Evolutionary conservation across 2,797 vertebrate species (phyloP), one percentile per base, ranked within the genome.

Genomic region (Cetoscarus ocellatus): DNA sequence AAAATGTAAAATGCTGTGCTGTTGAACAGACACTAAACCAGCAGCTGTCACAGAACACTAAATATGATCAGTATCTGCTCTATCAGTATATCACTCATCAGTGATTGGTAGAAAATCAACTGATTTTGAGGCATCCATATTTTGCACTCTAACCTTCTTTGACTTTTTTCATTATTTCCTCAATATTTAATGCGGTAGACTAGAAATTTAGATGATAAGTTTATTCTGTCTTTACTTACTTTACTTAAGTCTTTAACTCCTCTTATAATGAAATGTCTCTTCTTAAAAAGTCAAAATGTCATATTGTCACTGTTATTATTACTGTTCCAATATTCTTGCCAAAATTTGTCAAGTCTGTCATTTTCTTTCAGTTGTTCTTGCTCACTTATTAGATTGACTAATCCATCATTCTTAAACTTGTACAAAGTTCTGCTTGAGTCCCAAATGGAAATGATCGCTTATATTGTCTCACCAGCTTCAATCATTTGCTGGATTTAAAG

Each of bases 181-280:
- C 60, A 4, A 51, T 63, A 73, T 78, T 67, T 17, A 64, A 60
- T 64, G 39, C 62, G 64, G 36, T 10, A 69, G 63, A 52, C 10
- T 6, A 40, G 12, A 61, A 62, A 61, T 19, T 43, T 9, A 56
- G n/a, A n/a, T n/a, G n/a, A 63, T 1, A 27, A 27, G 27, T 27
- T 27, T 27, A 27, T 27, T 27, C 27, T 27, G 27, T 39, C 3
- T 39, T 7, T 39, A 39, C 9, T 38, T 38, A 5, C 8, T 38
- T 38, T 38, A 5, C 8, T 38, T 38, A 38, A 38, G 8, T 5
- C 5, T 38, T 38, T 38, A 38, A 47, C 69, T 70, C 8, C 6
- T 42, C 59, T 39, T 11, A 45, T 13, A 48, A 10, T 3, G 12
- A 52, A 3, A 45, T 72, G 42, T 72, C 50, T 58, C 12, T 39